Evolutionary conservation across 37 sponge, comb jelly and placozoan species (phyloP), one percentile per base, ranked within the genome.

Genomic region (Mnemiopsis leidyi): DNA sequence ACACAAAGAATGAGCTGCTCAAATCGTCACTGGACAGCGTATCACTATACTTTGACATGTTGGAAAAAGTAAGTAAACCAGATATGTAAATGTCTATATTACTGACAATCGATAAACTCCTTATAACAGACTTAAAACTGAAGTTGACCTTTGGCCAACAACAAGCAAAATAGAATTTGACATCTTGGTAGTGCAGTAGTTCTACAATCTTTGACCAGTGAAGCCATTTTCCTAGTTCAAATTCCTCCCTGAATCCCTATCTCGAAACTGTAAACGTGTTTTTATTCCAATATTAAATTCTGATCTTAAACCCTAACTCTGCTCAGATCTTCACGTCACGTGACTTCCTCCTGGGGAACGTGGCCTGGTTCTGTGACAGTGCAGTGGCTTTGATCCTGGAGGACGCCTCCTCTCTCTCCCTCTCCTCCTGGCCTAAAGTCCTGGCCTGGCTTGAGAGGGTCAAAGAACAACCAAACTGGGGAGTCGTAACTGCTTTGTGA

Each of bases 341-440:
- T 39, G 36, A 32, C 61, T 85, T 39, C 90, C 61, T 85, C 29
- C 90, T 85, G n/a, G 90, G 90, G 9, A 9, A 18, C 61, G 61
- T 25, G 61, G 90, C 90, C 61, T 85, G 90, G 90, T 85, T 85
- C 61, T 85, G 90, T 85, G 90, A 85, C 61, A 85, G 90, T 85
- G 90, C 61, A 28, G 61, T 85, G 39, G 90, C 90, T 33, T 37
- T 85, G 2, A 37, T 85, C 29, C 90, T 85, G 48, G 90, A 85
- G 48, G 61, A 85, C 26, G 90, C 90, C 28, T 23, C 21, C 61
- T 9, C 90, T 0, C 61, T 32, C 36, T 38, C 40, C 90, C 90
- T 85, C 25, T 23, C 90, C 30, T 33, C 32, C 38, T 85, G 90
- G 90, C 90, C 90, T 1, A 85, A 37, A 16, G 9, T 85, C 2